These are phyloP conservation scores for Zosterops pallidus DNA, from an alignment of 2,113 vertebrate genomes.

Conservation along the genomic window DNA sequence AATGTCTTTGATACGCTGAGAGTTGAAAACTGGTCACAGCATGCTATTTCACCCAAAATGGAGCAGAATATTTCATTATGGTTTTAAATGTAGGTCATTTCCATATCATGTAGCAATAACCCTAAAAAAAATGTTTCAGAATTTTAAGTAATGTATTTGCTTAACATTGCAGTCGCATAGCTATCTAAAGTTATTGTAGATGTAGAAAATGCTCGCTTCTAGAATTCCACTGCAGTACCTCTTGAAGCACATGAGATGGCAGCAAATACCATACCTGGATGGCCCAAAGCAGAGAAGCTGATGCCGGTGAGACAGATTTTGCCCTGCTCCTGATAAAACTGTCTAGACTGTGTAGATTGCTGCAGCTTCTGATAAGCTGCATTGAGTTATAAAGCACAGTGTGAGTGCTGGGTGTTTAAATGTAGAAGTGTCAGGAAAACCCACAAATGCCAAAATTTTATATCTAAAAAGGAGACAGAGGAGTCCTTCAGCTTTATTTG, in stretches of 20 bases:
- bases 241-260: background rate
- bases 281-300: no score
- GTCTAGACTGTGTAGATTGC: background rate
- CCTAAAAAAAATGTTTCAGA: background rate
- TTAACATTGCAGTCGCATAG: background rate
- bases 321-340: accelerated
- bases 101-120: accelerated
- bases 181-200: background rate
- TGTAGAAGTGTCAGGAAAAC: background rate
- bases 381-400: background rate
- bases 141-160: background rate
- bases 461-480: background rate
- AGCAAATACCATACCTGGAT: background rate
- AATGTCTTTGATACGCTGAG: background rate
- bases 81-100: background rate
- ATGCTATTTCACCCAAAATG: background rate
- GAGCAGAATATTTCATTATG: background rate
- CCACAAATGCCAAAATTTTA: background rate
- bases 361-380: background rate
- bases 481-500: background rate
- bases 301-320: background rate
- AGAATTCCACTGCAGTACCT: background rate
- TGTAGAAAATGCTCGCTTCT: accelerated
- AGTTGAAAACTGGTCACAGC: background rate
- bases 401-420: background rate